A percentile compares a stretch with the other conserved stretches of the same genome.
phyloP scores from a whole-genome alignment of 2,797 vertebrate genomes.

The Notamacropus eugenii region DNA sequence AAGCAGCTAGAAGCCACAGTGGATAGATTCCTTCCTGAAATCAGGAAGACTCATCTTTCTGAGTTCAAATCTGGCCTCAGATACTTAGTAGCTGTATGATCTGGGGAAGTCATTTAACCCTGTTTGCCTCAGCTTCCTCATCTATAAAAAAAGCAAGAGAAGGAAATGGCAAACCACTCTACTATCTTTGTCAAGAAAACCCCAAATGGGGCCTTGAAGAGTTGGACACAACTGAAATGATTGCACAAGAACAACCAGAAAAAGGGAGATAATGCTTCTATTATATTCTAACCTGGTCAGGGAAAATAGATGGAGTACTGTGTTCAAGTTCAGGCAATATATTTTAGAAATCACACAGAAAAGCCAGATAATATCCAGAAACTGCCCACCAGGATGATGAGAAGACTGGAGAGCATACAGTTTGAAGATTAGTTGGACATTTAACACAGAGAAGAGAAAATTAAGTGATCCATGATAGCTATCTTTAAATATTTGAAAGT shows the following conservation, averaged over 20 bases:
- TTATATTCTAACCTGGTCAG: not conserved
- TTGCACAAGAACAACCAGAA: not conserved
- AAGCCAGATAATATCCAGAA: too few species aligned
- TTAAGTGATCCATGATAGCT: not conserved
- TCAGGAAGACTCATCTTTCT: not conserved
- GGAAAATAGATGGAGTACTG: not conserved
- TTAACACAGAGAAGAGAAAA: not conserved
- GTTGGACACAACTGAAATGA: not conserved
- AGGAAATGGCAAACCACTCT: not conserved
- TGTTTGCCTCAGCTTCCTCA: not conserved
- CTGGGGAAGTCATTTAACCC: not conserved
- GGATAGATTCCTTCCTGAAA: too few species aligned
- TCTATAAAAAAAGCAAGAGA: not conserved
- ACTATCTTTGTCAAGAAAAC: not conserved
- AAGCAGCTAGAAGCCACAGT: too few species aligned
- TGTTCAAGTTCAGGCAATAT: not conserved
- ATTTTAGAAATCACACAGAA: not conserved
- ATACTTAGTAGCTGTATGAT: not conserved
- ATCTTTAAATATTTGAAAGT: not conserved
- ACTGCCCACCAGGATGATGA: not conserved
- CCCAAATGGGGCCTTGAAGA: not conserved
- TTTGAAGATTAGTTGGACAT: not conserved
- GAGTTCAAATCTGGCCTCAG: not conserved
- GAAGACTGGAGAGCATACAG: not conserved
- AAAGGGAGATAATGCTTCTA: not conserved